Conservation (phyloP, 2,113 vertebrate species). For the Ciconia maguari region DNA sequence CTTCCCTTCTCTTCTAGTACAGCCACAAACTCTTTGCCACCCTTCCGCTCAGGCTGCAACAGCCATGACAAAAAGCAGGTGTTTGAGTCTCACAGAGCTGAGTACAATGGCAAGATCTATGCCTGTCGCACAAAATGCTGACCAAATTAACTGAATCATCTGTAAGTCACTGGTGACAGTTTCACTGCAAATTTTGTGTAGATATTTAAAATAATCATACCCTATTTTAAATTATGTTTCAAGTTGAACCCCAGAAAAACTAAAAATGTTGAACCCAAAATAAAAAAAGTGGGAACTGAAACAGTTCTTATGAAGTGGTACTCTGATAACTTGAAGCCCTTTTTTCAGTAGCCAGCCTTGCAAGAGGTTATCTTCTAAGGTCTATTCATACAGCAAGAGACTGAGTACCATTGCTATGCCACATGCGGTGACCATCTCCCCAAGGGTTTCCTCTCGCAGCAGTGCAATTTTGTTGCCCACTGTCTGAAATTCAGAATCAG, state of each 20-base stretch:
- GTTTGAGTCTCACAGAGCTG: background rate
- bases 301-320: background rate
- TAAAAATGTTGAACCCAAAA: background rate
- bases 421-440: accelerated
- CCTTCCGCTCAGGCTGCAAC: background rate
- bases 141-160: background rate
- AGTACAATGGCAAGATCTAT: background rate
- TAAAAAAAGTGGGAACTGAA: background rate
- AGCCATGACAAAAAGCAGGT: background rate
- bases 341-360: background rate
- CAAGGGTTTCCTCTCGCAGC: background rate
- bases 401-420: background rate
- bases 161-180: background rate
- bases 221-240: background rate
- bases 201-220: background rate
- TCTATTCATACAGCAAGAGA: background rate
- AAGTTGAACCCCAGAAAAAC: background rate
- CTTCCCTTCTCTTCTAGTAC: background rate
- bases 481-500: background rate
- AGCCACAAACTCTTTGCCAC: background rate
- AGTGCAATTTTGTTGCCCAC: background rate
- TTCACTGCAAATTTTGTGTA: background rate
- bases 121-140: accelerated
- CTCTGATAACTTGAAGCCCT: background rate
- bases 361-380: background rate